Evolutionary conservation across 1,140 invertebrate species (phyloP).

Genomic region (Dufourea novaeangliae): DNA sequence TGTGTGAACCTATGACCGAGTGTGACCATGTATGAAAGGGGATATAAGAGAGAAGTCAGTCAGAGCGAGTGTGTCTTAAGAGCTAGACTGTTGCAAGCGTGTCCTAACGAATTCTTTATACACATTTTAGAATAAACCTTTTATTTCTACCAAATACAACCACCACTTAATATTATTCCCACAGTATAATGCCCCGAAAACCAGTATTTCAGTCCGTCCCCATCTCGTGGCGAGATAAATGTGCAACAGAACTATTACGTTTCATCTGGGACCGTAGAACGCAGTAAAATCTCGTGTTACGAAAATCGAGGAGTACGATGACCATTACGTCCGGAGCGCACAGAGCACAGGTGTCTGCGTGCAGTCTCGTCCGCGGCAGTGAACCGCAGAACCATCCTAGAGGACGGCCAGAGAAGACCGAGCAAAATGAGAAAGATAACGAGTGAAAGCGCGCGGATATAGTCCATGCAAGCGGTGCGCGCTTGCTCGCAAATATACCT

Average conservation of each 20-base stretch:
- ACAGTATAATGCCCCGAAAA: not conserved
- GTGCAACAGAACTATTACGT: not conserved
- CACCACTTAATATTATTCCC: too few relatives aligned
- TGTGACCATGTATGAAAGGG: too few relatives aligned
- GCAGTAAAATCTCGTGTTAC: conserved; percentile 30
- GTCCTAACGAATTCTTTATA: too few relatives aligned
- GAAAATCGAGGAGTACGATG: conserved; percentile 26
- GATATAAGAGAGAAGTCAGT: too few relatives aligned
- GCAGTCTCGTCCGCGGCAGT: not conserved
- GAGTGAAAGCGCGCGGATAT: conserved; percentile 37
- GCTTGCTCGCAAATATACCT: not conserved
- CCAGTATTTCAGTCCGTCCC: not conserved
- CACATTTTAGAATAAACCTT: too few relatives aligned
- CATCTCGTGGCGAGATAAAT: not conserved
- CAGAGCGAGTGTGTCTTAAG: too few relatives aligned
- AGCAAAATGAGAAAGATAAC: conserved; percentile 14
- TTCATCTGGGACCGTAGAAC: not conserved
- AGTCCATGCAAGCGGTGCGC: not conserved
- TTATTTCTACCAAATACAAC: too few relatives aligned
- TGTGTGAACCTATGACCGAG: too few relatives aligned
- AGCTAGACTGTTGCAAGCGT: too few relatives aligned
- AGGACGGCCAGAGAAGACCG: not conserved
- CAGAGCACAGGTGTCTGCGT: not conserved
- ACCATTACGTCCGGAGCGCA: not conserved
- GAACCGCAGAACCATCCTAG: not conserved